Conservation (phyloP, 2,113 vertebrate genomes). For the Alethe diademata region DNA sequence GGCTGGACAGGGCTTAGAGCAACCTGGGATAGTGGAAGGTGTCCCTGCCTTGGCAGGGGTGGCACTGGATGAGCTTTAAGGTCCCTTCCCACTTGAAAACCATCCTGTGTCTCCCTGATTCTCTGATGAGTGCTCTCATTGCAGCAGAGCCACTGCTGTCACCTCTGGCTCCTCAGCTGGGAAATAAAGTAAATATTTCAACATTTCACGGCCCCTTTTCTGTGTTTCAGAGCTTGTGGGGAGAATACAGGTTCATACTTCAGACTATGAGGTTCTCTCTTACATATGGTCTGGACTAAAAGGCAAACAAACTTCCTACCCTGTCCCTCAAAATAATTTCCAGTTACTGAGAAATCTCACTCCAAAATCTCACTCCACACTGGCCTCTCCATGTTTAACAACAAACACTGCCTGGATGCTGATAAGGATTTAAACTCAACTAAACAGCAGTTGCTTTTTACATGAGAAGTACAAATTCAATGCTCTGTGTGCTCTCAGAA, state of each 20-base stretch:
- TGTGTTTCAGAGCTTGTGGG: not conserved
- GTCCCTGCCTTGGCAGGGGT: not conserved
- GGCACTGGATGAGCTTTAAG: not conserved
- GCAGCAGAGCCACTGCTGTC: not conserved
- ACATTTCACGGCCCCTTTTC: not conserved
- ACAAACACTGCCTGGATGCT: not conserved
- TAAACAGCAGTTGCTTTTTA: not conserved
- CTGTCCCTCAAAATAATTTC: not conserved
- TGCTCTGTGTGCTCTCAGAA: not conserved
- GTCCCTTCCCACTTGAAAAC: not conserved
- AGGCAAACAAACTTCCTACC: not conserved
- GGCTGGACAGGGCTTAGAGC: fast-evolving
- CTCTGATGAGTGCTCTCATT: fast-evolving
- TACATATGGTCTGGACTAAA: not conserved
- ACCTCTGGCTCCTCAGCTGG: not conserved
- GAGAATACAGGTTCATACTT: not conserved
- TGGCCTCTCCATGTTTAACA: not conserved
- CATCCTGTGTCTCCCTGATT: not conserved
- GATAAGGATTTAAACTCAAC: not conserved
- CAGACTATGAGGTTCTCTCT: not conserved
- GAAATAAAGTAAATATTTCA: not conserved
- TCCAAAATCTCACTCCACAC: not conserved
- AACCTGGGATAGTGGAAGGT: fast-evolving
- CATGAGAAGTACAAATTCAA: not conserved
- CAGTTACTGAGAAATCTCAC: not conserved